Base-by-base conservation (phyloP, 2,797 vertebrate genomes). In the Ciconia nigra region DNA sequence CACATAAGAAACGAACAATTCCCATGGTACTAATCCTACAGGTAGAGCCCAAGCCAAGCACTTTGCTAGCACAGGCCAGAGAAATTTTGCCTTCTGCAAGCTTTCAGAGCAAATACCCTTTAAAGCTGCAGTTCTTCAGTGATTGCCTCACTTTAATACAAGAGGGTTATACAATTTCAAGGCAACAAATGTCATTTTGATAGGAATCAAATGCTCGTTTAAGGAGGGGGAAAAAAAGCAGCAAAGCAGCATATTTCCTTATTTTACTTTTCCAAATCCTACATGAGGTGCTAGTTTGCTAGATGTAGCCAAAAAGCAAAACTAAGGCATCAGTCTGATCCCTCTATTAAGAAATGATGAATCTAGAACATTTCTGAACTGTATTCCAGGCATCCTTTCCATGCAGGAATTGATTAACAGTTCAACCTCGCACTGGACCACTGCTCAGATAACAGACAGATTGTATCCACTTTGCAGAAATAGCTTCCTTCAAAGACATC, bases 191-290 rank as follows among this genome's bases (percentile, higher is more conserved):
- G 54, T 47, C 7, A 73, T 71, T 97, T 87, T 93, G 74, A 83
- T 80, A 73, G 52, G 52, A 93, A 89, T 92, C 74, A 93, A 96
- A 94, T 71, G 81, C 26, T 87, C 28, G 66, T 52, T 87, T 52
- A 86, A 77, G 63, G 39, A 63, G 8, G 6, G 24, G 28, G 28
- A 5, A 33, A 7, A 5, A 21, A 47, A 59, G n/a, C n/a, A 9
- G 39, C n/a, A 44, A n/a, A 2, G 8, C 14, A 72, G 42, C 0
- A 0, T 19, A 26, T 52, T 93, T 90, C 62, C 61, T 39, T 92
- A 33, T 76, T 91, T 94, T 65, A 89, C n/a, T 90, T 79, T 51
- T 82, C 80, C 33, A 77, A 66, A 79, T 79, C 42, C 41, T 84
- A 61, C 63, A n/a, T 58, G 77, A 95, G 47, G 73, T 92, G 70